Base-by-base conservation (phyloP, 2,888 invertebrate genomes). In the Bombylius discolor region DNA sequence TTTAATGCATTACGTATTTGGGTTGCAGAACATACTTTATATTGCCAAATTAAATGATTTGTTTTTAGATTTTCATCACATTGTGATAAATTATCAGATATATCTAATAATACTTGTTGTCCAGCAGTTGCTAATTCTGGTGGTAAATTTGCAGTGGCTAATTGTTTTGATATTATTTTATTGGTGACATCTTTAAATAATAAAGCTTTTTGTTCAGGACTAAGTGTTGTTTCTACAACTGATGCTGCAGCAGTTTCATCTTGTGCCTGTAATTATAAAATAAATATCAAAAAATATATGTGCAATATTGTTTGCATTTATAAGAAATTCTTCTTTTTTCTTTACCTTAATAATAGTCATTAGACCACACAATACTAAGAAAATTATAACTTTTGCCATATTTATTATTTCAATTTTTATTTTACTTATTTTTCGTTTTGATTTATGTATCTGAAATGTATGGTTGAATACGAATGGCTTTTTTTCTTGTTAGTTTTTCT, bases 1-100 rank as follows among this genome's bases (percentile, higher is more conserved):
- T 31, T 31, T 12, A 55, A 12, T 8, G 55, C 55, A n/a, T 42
- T 51, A 47, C 55, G 51, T 47, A 55, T 14, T 42, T 55, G 51
- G 32, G 55, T 32, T 14, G 55, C 51, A n/a, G 51, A 47, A 48
- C 55, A 55, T 4, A 55, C 55, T 42, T 55, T 55, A 48, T 51
- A 51, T 4, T 51, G 55, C 55, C 55, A 55, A 14, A 55, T 55
- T 31, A 51, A 47, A 23, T 51, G 51, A 13, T 36, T 47, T 13
- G 36, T 47, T 34, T 42, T 51, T 32, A 55, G 23, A 13, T 39
- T 47, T n/a, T 55, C 55, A 33, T 36, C 36, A 33, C 55, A 55
- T n/a, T 36, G 12, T 12, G 14, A 23, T 36, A 55, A 14, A n/a
- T 51, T 51, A 42, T 51, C 55, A 7, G 47, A 32, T 51, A 47